Base-by-base conservation (phyloP, 1,140 invertebrate genomes). In the Oncopodura yosiiana region DNA sequence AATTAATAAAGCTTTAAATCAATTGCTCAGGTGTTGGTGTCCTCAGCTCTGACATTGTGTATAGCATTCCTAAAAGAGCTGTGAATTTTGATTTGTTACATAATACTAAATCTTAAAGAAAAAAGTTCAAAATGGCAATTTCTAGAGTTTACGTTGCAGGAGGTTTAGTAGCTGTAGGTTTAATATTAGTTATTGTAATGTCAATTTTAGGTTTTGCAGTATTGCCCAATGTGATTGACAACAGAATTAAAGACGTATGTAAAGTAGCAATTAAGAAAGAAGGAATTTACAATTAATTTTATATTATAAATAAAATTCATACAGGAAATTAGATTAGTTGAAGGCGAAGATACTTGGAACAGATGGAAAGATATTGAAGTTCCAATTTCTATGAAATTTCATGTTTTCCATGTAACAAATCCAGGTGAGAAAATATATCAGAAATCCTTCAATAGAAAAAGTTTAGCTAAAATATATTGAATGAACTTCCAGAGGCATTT, bases 361-460 rank as follows among this genome's bases (percentile, higher is more conserved):
- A 34, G 69, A 21, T 75, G 73, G 73, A 61, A 64, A 39, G 65
- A 70, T 11, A 63, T 67, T 12, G 69, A 72, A 16, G 61, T 74
- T 4, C 73, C 73, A 16, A 68, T 75, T 5, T 70, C 71, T 36
- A 63, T 75, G 54, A 69, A 71, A 60, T 66, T 74, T 38, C 72
- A 70, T 54, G 62, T 76, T 51, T 75, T 74, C 53, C 66, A 75
- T 56, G 39, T 74, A 12, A 68, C 61, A n/a, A 76, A 76, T 65
- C 63, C 67, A 11, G 52, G 69, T 2, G 70, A 73, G n/a, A n/a
- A n/a, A n/a, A n/a, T n/a, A n/a, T n/a, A n/a, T n/a, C n/a, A n/a
- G n/a, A n/a, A n/a, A n/a, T n/a, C n/a, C n/a, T n/a, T n/a, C n/a
- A n/a, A n/a, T n/a, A n/a, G n/a, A n/a, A n/a, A n/a, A n/a, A n/a